Evolutionary conservation across 2,888 invertebrate species (phyloP).

Genomic region (Ectemnius cavifrons): DNA sequence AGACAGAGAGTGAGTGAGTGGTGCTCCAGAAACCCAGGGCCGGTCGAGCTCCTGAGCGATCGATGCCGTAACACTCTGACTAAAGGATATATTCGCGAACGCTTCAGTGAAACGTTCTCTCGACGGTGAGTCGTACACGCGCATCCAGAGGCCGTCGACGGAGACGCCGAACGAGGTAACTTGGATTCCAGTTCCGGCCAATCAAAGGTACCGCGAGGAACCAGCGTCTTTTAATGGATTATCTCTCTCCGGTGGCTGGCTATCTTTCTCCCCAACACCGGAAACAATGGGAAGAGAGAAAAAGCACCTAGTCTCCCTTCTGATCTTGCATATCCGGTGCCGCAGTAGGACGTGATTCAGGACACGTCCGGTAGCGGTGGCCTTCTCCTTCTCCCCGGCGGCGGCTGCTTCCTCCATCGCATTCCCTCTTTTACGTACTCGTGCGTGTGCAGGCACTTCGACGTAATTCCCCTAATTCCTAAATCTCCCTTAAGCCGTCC

Average conservation of each 20-base stretch:
- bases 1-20: neutral
- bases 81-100: constrained; percentile 3
- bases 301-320: neutral
- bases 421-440: constrained; percentile 40
- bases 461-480: constrained; percentile 65
- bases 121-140: too few species aligned
- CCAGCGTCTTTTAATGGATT: neutral
- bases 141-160: neutral
- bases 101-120: neutral
- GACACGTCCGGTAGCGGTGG: constrained; percentile 26
- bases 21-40: constrained; percentile 3
- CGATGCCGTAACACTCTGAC: constrained; percentile 1
- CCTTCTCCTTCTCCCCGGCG: constrained; percentile 7
- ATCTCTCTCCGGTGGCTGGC: neutral
- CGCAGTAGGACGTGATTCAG: constrained; percentile 19
- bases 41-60: constrained; percentile 12
- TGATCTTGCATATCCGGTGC: constrained; percentile 15
- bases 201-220: neutral
- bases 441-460: constrained; percentile 60
- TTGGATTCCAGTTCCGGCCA: neutral
- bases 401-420: constrained; percentile 3
- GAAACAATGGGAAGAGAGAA: neutral
- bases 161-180: constrained; percentile 21
- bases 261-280: neutral
- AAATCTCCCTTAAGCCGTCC: constrained; percentile 59